A percentile compares a stretch with the other conserved stretches of the same genome.
Evolutionary conservation across 2,888 invertebrate genomes (phyloP).

Genomic region (Spilarctia lutea): DNA sequence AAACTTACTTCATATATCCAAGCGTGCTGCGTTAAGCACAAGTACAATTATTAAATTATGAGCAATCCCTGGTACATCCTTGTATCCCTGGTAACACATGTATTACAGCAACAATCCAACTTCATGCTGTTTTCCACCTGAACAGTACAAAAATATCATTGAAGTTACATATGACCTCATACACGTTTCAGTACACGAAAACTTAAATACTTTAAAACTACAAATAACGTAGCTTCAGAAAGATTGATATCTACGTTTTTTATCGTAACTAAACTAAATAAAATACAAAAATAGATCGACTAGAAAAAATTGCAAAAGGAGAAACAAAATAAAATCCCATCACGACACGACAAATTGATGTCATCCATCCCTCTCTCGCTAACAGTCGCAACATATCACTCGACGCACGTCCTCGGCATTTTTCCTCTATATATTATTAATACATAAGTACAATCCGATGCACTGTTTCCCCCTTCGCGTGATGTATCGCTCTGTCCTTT

Average conservation of each 20-base stretch:
- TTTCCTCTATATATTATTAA: constrained; percentile 87
- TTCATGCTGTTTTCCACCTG: not conserved
- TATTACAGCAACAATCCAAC: not conserved
- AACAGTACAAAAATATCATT: not conserved
- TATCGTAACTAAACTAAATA: constrained; percentile 42
- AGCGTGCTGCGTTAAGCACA: not conserved
- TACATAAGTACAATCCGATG: constrained; percentile 82
- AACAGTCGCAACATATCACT: constrained; percentile 86
- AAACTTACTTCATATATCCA: not conserved
- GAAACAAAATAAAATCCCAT: constrained; percentile 86
- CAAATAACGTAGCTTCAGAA: constrained; percentile 16
- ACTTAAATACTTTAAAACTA: not conserved
- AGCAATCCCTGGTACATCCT: not conserved
- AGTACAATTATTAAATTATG: not conserved
- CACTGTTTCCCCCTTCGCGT: constrained; percentile 68
- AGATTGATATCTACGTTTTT: constrained; percentile 18
- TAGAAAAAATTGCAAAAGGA: constrained; percentile 72
- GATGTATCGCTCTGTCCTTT: constrained; percentile 75
- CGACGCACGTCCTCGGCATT: constrained; percentile 84
- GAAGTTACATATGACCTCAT: not conserved
- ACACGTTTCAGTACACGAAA: not conserved
- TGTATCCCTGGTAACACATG: too few species aligned
- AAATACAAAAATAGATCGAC: constrained; percentile 51
- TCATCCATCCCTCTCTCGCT: constrained; percentile 85
- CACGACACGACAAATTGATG: constrained; percentile 86